Evolutionary conservation across 2,113 vertebrate genomes (phyloP), one percentile per base, ranked within the genome.

Genomic region (Trachemys scripta): DNA sequence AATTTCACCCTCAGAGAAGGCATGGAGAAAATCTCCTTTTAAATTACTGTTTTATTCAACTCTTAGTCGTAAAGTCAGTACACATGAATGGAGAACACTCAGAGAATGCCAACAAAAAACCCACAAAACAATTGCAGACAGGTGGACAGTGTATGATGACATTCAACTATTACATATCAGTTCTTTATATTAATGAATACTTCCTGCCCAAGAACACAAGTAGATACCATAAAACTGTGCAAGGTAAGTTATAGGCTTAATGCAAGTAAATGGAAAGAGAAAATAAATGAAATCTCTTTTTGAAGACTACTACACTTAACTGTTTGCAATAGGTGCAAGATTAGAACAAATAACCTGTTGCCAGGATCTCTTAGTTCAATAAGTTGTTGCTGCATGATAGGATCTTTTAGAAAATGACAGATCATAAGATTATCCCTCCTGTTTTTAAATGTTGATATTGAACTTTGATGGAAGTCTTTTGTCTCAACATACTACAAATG

Each of bases 41-140:
- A 45, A 25, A 76, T 45, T 76, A 25, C 22, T 76, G 9, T 20
- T 76, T 45, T 24, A 76, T 76, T 76, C 42, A 76, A 27, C 11
- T 45, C 24, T 27, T 76, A 45, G 10, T 45, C 5, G 6, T 13
- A 57, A 93, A 92, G 38, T 72, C 3, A 88, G 5, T 75, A 91
- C 25, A 6, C 6, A 82, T 69, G 19, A 38, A 80, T 11, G 90
- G 50, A 85, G 11, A 79, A 47, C 54, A 59, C 53, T 35, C 31
- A 38, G 50, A 91, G 94, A 94, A 94, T 79, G 11, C 4, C 50
- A 51, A 2, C 27, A 69, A 69, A 35, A 65, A 65, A 9, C 8
- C 19, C 19, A 51, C 29, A 11, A 29, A 59, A 59, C 62, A 69
- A n/a, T n/a, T 79, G 24, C 1, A 0, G 0, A 11, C 0, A 0